These are phyloP conservation scores for Calameuta pallipes DNA, from an alignment of 2,888 invertebrate genomes.

Conservation along the genomic window DNA sequence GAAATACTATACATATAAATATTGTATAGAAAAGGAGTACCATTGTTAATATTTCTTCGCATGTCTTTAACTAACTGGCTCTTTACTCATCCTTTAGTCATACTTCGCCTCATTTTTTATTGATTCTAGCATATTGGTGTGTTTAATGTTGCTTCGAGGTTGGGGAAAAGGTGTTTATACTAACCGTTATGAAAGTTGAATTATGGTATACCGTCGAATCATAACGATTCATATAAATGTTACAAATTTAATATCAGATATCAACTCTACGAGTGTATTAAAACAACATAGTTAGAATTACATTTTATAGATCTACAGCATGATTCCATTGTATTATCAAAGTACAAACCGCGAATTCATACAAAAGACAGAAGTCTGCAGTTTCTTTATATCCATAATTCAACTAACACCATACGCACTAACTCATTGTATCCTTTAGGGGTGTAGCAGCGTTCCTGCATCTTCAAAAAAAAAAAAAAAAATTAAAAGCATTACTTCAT, in stretches of 20 bases:
- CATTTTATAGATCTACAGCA: neutral
- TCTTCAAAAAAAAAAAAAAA: constrained; percentile 10
- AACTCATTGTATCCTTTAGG: constrained; percentile 40
- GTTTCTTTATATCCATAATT: constrained; percentile 25
- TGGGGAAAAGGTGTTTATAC: constrained; percentile 33
- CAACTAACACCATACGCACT: constrained; percentile 29
- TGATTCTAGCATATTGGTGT: constrained; percentile 23
- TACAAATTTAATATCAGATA: neutral
- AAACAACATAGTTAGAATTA: neutral
- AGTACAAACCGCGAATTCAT: neutral
- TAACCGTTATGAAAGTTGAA: constrained; percentile 28
- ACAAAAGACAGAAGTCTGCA: neutral
- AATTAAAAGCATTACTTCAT: neutral
- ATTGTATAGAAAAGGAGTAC: constrained; percentile 14
- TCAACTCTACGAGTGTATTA: neutral
- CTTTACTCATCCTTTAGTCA: constrained; percentile 15
- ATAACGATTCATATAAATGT: neutral
- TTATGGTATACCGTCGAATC: constrained; percentile 9
- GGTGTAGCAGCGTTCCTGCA: constrained; percentile 38
- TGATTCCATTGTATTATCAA: neutral
- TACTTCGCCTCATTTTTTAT: constrained; percentile 32
- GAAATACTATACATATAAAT: neutral
- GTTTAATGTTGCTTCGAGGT: constrained; percentile 39
- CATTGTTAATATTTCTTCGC: constrained; percentile 34
- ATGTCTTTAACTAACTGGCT: constrained; percentile 22